Evolutionary conservation across 2,888 invertebrate species (phyloP).

Genomic region (Aphidius colemani): DNA sequence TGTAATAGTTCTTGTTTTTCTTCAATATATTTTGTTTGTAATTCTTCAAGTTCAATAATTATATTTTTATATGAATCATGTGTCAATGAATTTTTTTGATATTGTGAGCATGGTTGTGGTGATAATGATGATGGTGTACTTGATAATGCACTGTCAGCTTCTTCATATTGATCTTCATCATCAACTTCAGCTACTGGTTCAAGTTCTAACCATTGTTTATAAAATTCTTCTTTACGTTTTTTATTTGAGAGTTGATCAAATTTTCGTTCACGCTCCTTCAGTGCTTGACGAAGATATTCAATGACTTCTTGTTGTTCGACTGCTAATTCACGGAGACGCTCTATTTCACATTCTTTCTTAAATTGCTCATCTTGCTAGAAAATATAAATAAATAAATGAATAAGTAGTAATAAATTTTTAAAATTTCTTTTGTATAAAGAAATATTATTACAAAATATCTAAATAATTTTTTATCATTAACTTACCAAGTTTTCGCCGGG

Average conservation of each 20-base stretch:
- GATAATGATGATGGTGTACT: slow-evolving; percentile 74
- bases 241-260: slow-evolving; percentile 52
- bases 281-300: slow-evolving; percentile 51
- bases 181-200: slow-evolving; percentile 56
- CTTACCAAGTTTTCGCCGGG: slow-evolving; percentile 46
- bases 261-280: slow-evolving; percentile 54
- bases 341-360: slow-evolving; percentile 41
- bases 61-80: slow-evolving; percentile 58
- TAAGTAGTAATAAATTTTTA: slow-evolving; percentile 13
- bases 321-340: slow-evolving; percentile 50
- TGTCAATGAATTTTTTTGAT: slow-evolving; percentile 43
- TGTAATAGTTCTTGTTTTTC: slow-evolving; percentile 60
- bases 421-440: background rate
- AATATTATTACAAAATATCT: too few relatives aligned
- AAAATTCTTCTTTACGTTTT: slow-evolving; percentile 52
- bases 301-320: slow-evolving; percentile 54
- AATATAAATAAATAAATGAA: background rate
- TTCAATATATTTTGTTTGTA: slow-evolving; percentile 47
- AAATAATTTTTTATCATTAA: slow-evolving; percentile 24
- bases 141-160: slow-evolving; percentile 72
- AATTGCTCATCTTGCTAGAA: background rate
- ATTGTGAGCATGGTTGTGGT: slow-evolving; percentile 64
- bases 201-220: slow-evolving; percentile 52
- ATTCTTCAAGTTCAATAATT: slow-evolving; percentile 47
- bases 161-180: slow-evolving; percentile 57